These are phyloP conservation scores for Aphis gossypii DNA, from an alignment of 1,140 invertebrate species.

Conservation along the genomic window DNA sequence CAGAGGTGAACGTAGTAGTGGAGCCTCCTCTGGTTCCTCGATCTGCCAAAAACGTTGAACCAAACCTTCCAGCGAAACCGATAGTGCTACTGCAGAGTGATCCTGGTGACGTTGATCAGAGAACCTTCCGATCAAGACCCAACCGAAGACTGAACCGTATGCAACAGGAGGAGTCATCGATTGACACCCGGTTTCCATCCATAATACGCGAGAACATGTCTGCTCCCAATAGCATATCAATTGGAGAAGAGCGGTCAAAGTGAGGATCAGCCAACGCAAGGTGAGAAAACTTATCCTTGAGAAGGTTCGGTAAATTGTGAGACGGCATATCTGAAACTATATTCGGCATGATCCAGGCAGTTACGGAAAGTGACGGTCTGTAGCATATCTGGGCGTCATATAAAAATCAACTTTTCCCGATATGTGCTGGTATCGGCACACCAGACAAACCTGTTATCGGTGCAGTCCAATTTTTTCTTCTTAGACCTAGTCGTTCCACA, in stretches of 20 bases:
- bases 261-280: constrained; percentile 17
- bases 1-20: not conserved
- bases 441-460: not conserved
- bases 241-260: not conserved
- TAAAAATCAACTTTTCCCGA: too few species aligned
- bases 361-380: not conserved
- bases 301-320: not conserved
- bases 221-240: constrained; percentile 54
- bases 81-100: not conserved
- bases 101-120: not conserved
- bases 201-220: constrained; percentile 45
- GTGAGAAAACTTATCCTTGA: not conserved
- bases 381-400: too few species aligned
- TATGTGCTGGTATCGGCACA: not conserved
- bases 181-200: not conserved
- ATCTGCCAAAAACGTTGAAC: not conserved
- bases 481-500: not conserved
- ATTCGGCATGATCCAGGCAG: not conserved
- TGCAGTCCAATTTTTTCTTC: not conserved
- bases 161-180: not conserved
- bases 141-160: constrained; percentile 19
- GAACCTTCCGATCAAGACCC: not conserved
- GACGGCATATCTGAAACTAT: too few species aligned
- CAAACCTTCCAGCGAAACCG: not conserved
- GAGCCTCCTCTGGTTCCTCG: not conserved